Evolutionary conservation across 2,113 vertebrate genomes (phyloP), one percentile per base, ranked within the genome.

Genomic region (Prolemur simus): DNA sequence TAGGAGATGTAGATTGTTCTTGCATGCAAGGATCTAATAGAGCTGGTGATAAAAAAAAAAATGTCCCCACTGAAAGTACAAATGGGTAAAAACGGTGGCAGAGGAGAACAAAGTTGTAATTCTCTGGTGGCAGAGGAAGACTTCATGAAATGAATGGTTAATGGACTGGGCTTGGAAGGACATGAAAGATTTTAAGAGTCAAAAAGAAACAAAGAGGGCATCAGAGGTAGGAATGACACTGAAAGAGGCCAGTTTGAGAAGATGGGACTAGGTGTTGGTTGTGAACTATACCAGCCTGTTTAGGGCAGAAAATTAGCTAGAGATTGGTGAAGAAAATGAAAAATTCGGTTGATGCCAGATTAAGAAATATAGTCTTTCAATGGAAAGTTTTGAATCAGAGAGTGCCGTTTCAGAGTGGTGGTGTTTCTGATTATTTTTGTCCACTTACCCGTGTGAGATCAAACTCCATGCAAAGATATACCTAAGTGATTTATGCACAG

Each of bases 351-450:
- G 71, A 94, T 80, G 6, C 18, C 77, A 83, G 20, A 54, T 42
- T 80, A 42, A 89, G 34, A n/a, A 76, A 76, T 64, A 39, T 32
- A 60, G 32, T 4, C n/a, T 54, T 96, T 93, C 42, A 34, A 15
- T 34, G 76, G 64, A 42, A 68, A 73, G 21, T 91, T 87, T 52
- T 77, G 69, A 91, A 94, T 76, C 74, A 93, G 66, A 80, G 27
- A 86, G 42, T 73, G 39, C 11, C 6, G 83, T 34, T 89, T 89
- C 8, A 58, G 77, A 83, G 58, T 47, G 25, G 20, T 64, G 34
- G 13, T 64, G n/a, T 83, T 94, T 93, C n/a, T 89, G 63, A 54
- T 78, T 39, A 83, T 60, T 95, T 63, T 92, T 87, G 84, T 37
- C n/a, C 29, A 77, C n/a, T 87, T 89, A 73, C 3, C 42, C 37